phyloP scores from a whole-genome alignment of 92 coral and sea anemone species.

The Parazoanthus swiftii region DNA sequence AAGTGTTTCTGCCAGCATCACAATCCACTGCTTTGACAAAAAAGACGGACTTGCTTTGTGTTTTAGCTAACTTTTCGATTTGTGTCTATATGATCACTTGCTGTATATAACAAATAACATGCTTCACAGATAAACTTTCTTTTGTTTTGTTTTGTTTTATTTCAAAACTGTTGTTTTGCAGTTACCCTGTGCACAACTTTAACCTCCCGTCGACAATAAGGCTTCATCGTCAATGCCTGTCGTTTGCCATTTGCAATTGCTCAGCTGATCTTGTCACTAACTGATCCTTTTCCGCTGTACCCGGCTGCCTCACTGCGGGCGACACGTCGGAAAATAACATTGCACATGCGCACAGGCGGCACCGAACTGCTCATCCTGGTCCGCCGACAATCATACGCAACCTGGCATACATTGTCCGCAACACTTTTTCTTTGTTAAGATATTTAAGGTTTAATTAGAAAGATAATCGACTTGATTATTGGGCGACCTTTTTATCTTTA shows the following conservation, averaged over 20 bases:
- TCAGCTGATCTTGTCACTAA: not conserved
- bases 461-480: not conserved
- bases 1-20: not conserved
- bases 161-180: not conserved
- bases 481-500: not conserved
- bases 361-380: not conserved
- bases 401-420: not conserved
- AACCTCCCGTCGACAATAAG: not conserved
- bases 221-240: not conserved
- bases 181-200: not conserved
- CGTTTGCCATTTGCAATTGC: not conserved
- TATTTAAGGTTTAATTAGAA: not conserved
- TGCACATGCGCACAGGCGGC: not conserved
- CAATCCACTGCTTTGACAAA: not conserved
- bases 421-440: not conserved
- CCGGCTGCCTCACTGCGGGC: not conserved
- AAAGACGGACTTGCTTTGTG: not conserved
- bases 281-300: not conserved
- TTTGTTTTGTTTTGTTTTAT: no score
- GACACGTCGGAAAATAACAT: not conserved
- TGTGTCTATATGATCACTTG: not conserved
- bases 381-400: not conserved
- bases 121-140: not conserved
- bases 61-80: not conserved
- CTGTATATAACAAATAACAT: no score